Evolutionary conservation across 2,888 invertebrate species (phyloP).

Genomic region (Cylindroiulus punctatus): DNA sequence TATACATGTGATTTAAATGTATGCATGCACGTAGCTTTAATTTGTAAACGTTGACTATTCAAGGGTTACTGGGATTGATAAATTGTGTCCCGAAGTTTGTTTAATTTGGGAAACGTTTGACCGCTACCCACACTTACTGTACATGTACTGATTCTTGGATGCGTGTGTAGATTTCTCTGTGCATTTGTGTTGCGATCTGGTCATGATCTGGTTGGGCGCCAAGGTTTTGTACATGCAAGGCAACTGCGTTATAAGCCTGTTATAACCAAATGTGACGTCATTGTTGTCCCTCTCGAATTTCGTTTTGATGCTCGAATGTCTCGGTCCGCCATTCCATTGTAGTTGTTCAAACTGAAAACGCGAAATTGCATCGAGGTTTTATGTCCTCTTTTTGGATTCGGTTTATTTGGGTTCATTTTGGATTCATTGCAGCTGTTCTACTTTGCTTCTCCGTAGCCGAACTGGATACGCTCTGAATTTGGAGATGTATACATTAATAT

Average conservation of each 20-base stretch:
- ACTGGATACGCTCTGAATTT: slow-evolving; percentile 15
- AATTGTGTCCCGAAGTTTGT: no score
- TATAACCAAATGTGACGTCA: neutral
- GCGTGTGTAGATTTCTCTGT: no score
- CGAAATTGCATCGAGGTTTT: neutral
- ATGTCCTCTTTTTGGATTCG: neutral
- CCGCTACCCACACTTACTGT: no score
- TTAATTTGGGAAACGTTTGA: no score
- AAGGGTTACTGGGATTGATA: no score
- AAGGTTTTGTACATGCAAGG: neutral
- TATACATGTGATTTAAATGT: no score
- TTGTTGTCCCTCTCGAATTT: neutral
- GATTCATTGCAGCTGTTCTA: slow-evolving; percentile 1
- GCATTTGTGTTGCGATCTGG: no score
- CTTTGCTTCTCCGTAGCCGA: neutral
- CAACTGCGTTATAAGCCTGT: neutral
- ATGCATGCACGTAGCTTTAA: no score
- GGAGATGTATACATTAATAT: neutral
- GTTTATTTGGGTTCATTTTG: slow-evolving; percentile 1
- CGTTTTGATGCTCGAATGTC: neutral
- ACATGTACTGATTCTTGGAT: no score
- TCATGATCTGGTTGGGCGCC: neutral
- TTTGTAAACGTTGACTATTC: no score
- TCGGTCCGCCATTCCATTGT: neutral
- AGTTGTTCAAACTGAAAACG: neutral